Evolutionary conservation across 2,888 invertebrate species (phyloP).

Genomic region (Minunthozetes semirufus): DNA sequence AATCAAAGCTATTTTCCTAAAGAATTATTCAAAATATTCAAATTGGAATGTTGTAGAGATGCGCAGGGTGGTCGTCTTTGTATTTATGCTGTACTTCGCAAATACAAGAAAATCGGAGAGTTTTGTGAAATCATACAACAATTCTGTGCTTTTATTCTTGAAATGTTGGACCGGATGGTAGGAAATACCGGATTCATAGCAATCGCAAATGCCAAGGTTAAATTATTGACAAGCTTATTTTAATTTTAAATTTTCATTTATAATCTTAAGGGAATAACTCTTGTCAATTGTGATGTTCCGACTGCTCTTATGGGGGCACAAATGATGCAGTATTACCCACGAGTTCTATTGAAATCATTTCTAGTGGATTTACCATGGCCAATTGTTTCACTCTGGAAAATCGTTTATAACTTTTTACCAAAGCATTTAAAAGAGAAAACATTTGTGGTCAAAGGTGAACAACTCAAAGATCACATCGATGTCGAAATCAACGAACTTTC

Average conservation of each 20-base stretch:
- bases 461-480: not conserved
- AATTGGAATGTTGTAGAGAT: not conserved
- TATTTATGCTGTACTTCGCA: not conserved
- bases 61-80: conserved; percentile 17
- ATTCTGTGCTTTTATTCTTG: no score
- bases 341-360: not conserved
- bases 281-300: not conserved
- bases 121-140: not conserved
- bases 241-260: no score
- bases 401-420: not conserved
- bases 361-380: conserved; percentile 28
- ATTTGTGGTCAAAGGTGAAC: not conserved
- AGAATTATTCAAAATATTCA: conserved; percentile 26
- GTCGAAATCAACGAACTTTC: not conserved
- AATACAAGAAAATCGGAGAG: not conserved
- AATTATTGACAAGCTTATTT: no score
- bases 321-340: conserved; percentile 6
- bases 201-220: no score
- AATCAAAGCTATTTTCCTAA: conserved; percentile 16
- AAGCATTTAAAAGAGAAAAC: not conserved
- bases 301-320: not conserved
- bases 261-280: no score
- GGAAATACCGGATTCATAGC: no score
- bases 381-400: not conserved
- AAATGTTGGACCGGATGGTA: no score